Conservation (phyloP, 2,888 invertebrate genomes). For the Parthenolecanium corni region DNA sequence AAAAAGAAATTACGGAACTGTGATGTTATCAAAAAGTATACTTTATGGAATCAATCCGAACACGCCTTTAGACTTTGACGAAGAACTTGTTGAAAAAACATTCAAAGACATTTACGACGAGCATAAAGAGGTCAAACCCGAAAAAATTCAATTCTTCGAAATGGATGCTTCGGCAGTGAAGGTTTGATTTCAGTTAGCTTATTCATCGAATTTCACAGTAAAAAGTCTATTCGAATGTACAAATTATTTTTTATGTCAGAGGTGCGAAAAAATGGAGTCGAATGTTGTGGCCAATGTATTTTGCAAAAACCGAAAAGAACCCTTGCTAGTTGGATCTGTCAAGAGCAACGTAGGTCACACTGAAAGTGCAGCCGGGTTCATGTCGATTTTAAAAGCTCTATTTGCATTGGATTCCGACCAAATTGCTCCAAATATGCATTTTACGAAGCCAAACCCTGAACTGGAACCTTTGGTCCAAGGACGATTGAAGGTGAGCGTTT, state of each 20-base stretch:
- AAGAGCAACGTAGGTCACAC: constrained; percentile 52
- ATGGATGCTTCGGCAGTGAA: constrained; percentile 32
- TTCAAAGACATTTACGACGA: constrained; percentile 31
- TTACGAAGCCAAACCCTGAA: constrained; percentile 33
- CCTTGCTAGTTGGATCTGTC: constrained; percentile 47
- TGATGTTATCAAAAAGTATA: constrained; percentile 47
- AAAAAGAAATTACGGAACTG: constrained; percentile 40
- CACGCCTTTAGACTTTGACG: constrained; percentile 17
- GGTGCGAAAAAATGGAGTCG: constrained; percentile 33
- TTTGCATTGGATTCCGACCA: constrained; percentile 34
- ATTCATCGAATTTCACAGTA: not conserved
- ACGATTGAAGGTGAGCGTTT: constrained; percentile 33
- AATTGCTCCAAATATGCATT: constrained; percentile 36
- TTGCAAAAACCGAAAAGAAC: constrained; percentile 33
- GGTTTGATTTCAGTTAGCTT: constrained; percentile 20
- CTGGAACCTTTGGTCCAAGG: constrained; percentile 33
- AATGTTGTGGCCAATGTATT: constrained; percentile 32
- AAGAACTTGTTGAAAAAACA: constrained; percentile 14
- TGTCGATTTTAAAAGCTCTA: constrained; percentile 41
- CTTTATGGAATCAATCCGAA: constrained; percentile 44
- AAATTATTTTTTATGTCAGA: constrained; percentile 23
- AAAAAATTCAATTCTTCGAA: constrained; percentile 32
- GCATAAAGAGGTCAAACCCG: constrained; percentile 29
- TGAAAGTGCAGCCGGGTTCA: constrained; percentile 42
- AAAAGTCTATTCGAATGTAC: not conserved